Percentiles rank a stretch among this genome's conserved stretches.
Conservation (phyloP, 2,888 invertebrate species). For the Koerneria pararmatus region DNA sequence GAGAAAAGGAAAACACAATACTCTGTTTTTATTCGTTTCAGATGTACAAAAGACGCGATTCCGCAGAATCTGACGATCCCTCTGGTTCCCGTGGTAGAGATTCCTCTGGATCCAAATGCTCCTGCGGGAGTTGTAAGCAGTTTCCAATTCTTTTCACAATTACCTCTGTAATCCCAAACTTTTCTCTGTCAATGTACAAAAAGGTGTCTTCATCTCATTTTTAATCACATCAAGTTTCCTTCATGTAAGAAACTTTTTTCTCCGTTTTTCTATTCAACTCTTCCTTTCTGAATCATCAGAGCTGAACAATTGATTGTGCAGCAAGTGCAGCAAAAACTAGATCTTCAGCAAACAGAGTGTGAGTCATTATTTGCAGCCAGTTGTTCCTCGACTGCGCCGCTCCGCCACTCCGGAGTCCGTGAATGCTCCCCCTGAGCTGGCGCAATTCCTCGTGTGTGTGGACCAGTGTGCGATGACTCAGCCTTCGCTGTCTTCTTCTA, state of each 20-base stretch:
- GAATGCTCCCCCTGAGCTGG: constrained; percentile 41
- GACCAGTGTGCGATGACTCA: constrained; percentile 54
- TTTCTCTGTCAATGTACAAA: no score
- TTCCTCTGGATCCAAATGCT: constrained; percentile 26
- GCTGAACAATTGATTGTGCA: neutral
- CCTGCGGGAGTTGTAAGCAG: neutral
- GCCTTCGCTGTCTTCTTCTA: neutral
- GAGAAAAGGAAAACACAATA: no score
- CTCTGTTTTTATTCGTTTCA: constrained; percentile 9
- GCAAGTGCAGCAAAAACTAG: no score
- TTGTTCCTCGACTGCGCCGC: constrained; percentile 5
- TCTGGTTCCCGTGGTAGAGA: constrained; percentile 51
- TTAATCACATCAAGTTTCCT: no score
- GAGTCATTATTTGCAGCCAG: neutral
- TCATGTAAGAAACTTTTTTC: no score
- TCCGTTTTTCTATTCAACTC: neutral
- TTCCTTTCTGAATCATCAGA: neutral
- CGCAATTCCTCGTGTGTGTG: constrained; percentile 55
- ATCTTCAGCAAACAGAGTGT: neutral
- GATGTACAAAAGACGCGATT: constrained; percentile 52
- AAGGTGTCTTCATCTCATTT: no score
- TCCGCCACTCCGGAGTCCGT: constrained; percentile 22
- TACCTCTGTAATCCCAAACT: no score
- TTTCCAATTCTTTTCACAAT: no score
- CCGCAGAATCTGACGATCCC: constrained; percentile 56